Conservation (phyloP, 2,797 vertebrate species). For the Spinus pinus region DNA sequence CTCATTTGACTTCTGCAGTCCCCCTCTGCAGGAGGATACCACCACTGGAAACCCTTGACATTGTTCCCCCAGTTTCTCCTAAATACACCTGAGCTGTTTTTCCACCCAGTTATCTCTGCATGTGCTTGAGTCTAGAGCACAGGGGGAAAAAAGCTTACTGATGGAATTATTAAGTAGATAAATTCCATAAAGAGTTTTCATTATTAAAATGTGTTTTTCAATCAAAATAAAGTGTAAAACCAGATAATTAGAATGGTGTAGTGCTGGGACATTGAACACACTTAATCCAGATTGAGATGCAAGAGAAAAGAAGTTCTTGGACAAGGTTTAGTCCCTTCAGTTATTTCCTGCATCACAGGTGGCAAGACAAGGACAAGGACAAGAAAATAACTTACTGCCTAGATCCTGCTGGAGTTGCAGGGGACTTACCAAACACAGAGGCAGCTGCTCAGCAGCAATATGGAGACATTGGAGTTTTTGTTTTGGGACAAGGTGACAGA, state of each 20-base stretch:
- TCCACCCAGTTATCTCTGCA: neutral
- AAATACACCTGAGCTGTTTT: neutral
- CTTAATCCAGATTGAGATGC: neutral
- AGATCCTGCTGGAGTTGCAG: neutral
- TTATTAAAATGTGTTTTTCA: neutral
- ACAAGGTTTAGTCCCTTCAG: neutral
- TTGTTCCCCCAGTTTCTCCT: neutral
- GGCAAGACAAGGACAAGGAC: neutral
- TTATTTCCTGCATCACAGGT: neutral
- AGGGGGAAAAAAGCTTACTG: neutral
- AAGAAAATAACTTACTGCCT: neutral
- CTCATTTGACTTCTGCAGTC: neutral
- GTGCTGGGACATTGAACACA: neutral
- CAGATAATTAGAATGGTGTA: neutral
- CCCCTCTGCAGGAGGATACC: neutral
- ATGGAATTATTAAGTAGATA: neutral
- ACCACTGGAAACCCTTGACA: neutral
- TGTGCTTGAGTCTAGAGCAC: neutral
- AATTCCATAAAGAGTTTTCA: neutral
- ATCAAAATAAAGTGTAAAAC: neutral
- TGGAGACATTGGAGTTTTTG: neutral
- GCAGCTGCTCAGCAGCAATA: neutral
- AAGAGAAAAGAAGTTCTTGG: neutral
- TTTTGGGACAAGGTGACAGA: neutral
- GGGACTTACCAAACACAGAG: neutral